Percentiles rank a stretch among this genome's conserved stretches.
Evolutionary conservation across 2,113 vertebrate species (phyloP).

Genomic region (Petrocephalus zakoni): DNA sequence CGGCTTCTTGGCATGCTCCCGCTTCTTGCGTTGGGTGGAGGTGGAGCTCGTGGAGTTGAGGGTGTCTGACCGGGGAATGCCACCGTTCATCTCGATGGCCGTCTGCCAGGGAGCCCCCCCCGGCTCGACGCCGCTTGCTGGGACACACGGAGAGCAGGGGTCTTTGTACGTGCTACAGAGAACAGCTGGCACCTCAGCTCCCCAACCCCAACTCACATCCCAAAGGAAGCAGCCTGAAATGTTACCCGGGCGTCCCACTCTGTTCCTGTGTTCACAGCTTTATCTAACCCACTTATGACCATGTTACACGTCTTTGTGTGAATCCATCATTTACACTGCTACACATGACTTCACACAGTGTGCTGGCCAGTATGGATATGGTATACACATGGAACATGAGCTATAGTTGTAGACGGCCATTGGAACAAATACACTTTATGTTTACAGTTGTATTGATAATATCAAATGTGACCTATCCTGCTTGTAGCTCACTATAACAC

Average conservation of each 20-base stretch:
- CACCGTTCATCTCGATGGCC: neutral
- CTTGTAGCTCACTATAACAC: neutral
- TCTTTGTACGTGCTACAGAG: constrained; percentile 38
- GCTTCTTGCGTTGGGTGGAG: constrained; percentile 35
- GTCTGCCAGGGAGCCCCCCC: constrained; percentile 6
- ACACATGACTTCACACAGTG: neutral
- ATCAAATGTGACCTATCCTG: neutral
- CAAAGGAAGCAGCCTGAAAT: neutral
- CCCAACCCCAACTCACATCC: neutral
- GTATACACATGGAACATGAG: neutral
- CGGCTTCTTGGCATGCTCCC: constrained; percentile 60
- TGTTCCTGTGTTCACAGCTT: neutral
- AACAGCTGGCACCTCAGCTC: neutral
- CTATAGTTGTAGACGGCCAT: neutral
- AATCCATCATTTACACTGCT: neutral
- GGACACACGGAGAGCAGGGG: neutral
- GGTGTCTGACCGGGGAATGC: constrained; percentile 30
- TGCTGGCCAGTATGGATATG: neutral
- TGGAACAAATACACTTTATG: neutral
- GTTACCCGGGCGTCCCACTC: neutral
- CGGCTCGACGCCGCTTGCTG: neutral
- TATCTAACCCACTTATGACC: neutral
- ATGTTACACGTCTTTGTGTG: neutral
- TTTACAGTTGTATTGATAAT: neutral
- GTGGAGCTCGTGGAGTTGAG: constrained; percentile 37